Base-by-base conservation (phyloP, 1,140 invertebrate species). In the Cotesia typhae region DNA sequence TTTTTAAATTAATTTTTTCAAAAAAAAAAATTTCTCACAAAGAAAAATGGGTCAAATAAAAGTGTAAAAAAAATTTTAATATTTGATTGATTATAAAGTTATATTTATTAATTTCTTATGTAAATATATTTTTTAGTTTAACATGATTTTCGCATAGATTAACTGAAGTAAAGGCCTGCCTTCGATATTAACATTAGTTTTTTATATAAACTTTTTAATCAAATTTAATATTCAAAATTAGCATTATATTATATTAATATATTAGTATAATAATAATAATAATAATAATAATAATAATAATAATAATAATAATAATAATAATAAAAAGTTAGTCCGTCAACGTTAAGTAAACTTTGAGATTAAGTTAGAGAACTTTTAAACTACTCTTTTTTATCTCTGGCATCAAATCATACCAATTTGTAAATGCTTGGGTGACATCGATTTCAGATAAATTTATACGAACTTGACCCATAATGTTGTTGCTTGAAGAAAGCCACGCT, bases 401-500 rank as follows among this genome's bases (percentile, higher is more conserved):
- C 76, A 90, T 82, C 38, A 94, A 82, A 79, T 94, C 92, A 80
- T 91, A 92, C 92, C 92, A 94, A 52, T 87, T 84, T 5, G 91
- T 93, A 67, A 88, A 86, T 2, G 91, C 87, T 80, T 92, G 90
- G 0, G 89, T 87, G 55, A 92, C 82, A 78, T 93, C 92, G 20
- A 92, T 86, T 67, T 92, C 89, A 36, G 88, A 87, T 6, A 94
- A 84, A 84, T 92, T 90, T 4, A 94, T 84, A 51, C 91, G 87
- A 12, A 93, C 86, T 88, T 94, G 93, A 71, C 94, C 94, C 85
- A 96, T 93, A 20, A 94, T 89, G 52, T 94, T 94, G 80, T 92
- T 94, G 57, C 92, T 92, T 3, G 92, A 90, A 9, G 90, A 91
- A 7, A 94, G 88, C 84, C 94, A 92, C 53, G 92, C 92, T 77